Conservation (phyloP, 2,113 vertebrate genomes). For the Campylomormyrus numenius region DNA sequence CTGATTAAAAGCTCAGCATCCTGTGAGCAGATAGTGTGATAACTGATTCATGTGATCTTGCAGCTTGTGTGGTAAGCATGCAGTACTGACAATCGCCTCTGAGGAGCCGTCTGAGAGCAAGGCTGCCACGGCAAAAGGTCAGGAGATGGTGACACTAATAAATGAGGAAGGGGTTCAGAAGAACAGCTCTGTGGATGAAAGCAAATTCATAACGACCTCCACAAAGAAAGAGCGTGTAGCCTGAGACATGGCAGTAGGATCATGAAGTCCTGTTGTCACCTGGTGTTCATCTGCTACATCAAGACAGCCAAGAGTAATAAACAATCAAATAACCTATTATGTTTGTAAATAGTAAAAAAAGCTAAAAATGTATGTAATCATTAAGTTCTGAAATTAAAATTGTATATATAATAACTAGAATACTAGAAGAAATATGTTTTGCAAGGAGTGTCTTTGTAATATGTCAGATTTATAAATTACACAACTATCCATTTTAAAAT, state of each 20-base stretch:
- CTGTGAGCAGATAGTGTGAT: background rate
- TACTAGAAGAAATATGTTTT: background rate
- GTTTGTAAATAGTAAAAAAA: background rate
- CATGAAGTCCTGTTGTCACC: background rate
- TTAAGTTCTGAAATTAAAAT: background rate
- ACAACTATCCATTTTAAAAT: background rate
- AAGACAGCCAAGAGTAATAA: background rate
- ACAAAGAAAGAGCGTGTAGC: background rate
- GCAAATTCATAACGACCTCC: background rate
- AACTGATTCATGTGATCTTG: background rate
- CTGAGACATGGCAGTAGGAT: background rate
- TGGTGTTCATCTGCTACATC: background rate
- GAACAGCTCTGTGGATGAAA: background rate
- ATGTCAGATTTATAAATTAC: background rate
- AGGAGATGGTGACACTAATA: background rate
- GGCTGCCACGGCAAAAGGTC: background rate
- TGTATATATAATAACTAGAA: background rate
- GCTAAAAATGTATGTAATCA: background rate
- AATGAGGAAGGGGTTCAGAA: background rate
- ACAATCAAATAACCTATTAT: background rate
- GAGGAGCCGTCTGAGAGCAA: background rate
- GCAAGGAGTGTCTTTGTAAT: background rate
- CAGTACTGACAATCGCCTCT: background rate
- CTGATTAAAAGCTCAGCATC: background rate
- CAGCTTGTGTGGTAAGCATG: background rate